These are phyloP conservation scores for Dryobotodes eremita DNA, from an alignment of 2,888 invertebrate genomes.

Conservation along the genomic window DNA sequence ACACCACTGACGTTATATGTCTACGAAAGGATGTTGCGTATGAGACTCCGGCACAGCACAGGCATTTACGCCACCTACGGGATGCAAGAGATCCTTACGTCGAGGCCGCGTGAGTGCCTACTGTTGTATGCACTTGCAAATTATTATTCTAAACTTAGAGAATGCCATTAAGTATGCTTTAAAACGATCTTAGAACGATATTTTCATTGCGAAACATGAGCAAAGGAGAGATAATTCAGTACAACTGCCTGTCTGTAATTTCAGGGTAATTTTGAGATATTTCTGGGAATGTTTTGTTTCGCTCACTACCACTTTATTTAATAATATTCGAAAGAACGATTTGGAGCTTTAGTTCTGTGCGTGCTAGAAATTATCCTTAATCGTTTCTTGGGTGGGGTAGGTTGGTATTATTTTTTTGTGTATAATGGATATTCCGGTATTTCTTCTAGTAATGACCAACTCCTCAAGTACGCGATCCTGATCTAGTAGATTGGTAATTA, in stretches of 20 bases:
- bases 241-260: constrained; percentile 17
- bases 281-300: not conserved
- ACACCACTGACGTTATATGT: not conserved
- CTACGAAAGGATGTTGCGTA: constrained; percentile 8
- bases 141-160: not conserved
- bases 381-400: constrained; percentile 6
- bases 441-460: not conserved
- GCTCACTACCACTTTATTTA: not conserved
- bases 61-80: not conserved
- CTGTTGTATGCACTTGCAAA: not conserved
- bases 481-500: not conserved
- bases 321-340: not conserved
- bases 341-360: not conserved
- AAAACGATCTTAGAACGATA: not conserved
- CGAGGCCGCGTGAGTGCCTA: not conserved
- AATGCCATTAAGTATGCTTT: not conserved
- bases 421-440: not conserved
- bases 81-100: not conserved
- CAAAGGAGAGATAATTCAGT: not conserved
- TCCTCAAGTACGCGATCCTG: not conserved
- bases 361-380: not conserved
- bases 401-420: too few relatives aligned
- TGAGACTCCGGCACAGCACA: not conserved
- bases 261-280: not conserved
- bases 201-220: not conserved